Conservation (phyloP, 2,113 vertebrate species). For the Oxygymnocypris stewartii region DNA sequence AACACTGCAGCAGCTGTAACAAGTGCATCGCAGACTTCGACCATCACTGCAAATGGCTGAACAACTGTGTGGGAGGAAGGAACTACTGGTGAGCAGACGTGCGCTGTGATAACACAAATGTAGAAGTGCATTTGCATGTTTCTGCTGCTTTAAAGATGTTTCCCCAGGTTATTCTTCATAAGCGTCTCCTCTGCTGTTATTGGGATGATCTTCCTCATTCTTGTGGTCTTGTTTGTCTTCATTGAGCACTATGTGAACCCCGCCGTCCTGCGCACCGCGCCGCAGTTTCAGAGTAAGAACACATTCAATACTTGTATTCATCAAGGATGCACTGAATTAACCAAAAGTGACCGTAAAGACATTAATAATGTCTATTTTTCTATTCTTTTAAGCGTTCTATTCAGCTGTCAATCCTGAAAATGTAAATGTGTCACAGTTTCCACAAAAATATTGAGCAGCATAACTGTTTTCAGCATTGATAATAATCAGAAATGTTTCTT, state of each 20-base stretch:
- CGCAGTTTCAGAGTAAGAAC: slow-evolving; percentile 73
- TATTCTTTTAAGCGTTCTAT: not conserved
- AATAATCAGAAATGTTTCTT: not conserved
- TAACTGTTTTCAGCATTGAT: not conserved
- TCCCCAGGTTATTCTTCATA: slow-evolving; percentile 78
- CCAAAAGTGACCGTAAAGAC: not conserved
- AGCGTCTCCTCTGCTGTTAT: slow-evolving; percentile 71
- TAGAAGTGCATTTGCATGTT: not conserved
- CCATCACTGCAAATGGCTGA: slow-evolving; percentile 84
- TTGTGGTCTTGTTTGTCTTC: slow-evolving; percentile 72
- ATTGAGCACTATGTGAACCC: slow-evolving; percentile 76
- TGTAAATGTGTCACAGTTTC: too few relatives aligned
- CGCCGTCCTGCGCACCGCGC: slow-evolving; percentile 65
- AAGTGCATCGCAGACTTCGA: slow-evolving; percentile 82
- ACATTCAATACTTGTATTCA: not conserved
- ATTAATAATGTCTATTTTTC: not conserved
- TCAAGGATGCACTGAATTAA: not conserved
- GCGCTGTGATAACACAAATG: not conserved
- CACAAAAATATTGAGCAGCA: not conserved
- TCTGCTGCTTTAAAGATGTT: not conserved
- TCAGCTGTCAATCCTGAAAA: not conserved
- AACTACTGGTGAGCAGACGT: slow-evolving; percentile 78
- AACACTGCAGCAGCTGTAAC: slow-evolving; percentile 82
- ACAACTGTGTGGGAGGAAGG: slow-evolving; percentile 80
- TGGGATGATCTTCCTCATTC: slow-evolving; percentile 63